Conservation (phyloP, 2,113 vertebrate genomes). For the Engraulis encrasicolus region DNA sequence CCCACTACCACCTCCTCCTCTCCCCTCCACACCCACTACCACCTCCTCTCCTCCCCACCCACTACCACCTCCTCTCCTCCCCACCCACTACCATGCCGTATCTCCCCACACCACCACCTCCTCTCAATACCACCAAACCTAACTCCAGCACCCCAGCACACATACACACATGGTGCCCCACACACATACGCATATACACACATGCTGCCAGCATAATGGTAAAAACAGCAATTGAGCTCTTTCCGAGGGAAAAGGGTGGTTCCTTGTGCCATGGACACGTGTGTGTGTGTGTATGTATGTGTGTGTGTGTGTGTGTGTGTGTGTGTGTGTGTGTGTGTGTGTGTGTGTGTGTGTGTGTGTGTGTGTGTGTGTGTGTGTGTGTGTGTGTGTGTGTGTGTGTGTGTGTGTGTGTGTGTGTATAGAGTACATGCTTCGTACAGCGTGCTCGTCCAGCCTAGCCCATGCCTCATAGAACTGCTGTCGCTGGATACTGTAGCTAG, state of each 20-base stretch:
- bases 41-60: conserved; percentile 43
- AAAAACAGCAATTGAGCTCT: conserved; percentile 68
- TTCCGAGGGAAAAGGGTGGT: conserved; percentile 70
- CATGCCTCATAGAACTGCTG: conserved; percentile 24
- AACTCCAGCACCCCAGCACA: conserved; percentile 49
- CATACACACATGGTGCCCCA: conserved; percentile 51
- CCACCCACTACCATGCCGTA: too few relatives aligned
- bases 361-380: conserved; percentile 21
- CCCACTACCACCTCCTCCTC: conserved; percentile 11
- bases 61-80: conserved; percentile 61
- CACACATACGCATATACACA: conserved; percentile 55
- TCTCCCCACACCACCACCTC: conserved; percentile 6
- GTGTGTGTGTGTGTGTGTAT: conserved; percentile 38
- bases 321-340: conserved; percentile 12
- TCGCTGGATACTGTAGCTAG: conserved; percentile 51
- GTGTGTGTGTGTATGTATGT: conserved; percentile 10
- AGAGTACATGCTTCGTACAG: conserved; percentile 48
- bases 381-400: conserved; percentile 27
- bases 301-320: conserved; percentile 40
- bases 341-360: conserved; percentile 41
- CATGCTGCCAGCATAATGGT: conserved; percentile 60
- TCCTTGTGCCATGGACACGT: conserved; percentile 54
- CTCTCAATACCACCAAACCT: conserved; percentile 52
- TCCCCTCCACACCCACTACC: conserved; percentile 53
- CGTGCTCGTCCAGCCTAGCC: conserved; percentile 45